These are phyloP conservation scores for Acromyrmex charruanus DNA, from an alignment of 1,140 invertebrate species.

Conservation along the genomic window DNA sequence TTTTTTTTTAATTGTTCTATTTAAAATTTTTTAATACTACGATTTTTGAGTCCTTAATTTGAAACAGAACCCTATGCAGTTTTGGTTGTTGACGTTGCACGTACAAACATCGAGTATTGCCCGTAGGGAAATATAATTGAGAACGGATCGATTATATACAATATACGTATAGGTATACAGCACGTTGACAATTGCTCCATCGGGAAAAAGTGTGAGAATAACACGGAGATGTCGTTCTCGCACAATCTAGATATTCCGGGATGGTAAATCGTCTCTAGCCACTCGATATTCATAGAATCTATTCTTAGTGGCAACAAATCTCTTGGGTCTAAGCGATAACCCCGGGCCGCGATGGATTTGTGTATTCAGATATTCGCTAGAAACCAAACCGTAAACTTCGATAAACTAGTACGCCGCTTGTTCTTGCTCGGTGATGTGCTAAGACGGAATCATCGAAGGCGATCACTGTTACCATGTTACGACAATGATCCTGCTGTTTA, in stretches of 20 bases:
- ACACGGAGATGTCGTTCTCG: neutral
- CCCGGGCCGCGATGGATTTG: slow-evolving; percentile 2
- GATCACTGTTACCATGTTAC: neutral
- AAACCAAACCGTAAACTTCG: slow-evolving; percentile 58
- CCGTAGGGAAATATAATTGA: slow-evolving; percentile 4
- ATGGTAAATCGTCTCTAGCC: slow-evolving; percentile 11
- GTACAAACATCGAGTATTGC: neutral
- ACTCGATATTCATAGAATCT: slow-evolving; percentile 62
- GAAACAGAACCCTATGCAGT: neutral
- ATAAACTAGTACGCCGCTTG: slow-evolving; percentile 47
- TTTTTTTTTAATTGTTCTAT: neutral
- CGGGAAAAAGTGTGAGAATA: slow-evolving; percentile 1
- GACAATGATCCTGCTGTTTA: neutral
- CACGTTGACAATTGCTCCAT: neutral
- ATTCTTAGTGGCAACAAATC: slow-evolving; percentile 58
- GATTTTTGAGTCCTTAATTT: neutral
- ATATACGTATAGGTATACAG: neutral
- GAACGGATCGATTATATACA: slow-evolving; percentile 1
- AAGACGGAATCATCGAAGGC: neutral
- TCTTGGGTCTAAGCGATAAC: slow-evolving; percentile 46
- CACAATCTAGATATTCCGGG: neutral
- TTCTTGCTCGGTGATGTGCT: slow-evolving; percentile 33
- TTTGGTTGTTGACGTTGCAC: neutral
- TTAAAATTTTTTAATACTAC: neutral
- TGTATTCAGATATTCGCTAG: slow-evolving; percentile 52